Evolutionary conservation across 2,888 invertebrate genomes (phyloP), one percentile per base, ranked within the genome.

Genomic region (Yponomeuta cagnagella): DNA sequence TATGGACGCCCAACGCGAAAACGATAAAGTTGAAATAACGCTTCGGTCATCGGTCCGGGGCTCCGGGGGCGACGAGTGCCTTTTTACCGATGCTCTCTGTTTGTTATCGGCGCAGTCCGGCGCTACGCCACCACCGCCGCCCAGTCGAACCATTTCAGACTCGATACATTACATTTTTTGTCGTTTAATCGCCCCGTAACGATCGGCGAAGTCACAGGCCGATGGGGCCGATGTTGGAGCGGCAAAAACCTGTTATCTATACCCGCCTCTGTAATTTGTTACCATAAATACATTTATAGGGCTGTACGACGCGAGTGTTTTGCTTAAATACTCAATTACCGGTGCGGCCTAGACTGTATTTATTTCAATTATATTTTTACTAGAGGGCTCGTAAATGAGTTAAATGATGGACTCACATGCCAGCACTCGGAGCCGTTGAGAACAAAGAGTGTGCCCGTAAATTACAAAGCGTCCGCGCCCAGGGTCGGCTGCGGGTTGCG

Each of bases 21-120:
- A 86, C 90, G 91, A 92, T 91, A 92, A 91, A 90, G 84, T 88
- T 90, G 90, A 91, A 90, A 90, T 91, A 91, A 86, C 82, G 86
- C 87, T 80, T 79, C 84, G 90, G 90, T 88, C 90, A 89, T 87
- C 90, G 88, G 86, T 85, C 83, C 83, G 88, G 52, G 15, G 52
- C 52, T 58, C 52, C 15, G 52, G 15, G 52, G 15, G 82, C 84
- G 80, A 77, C 81, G 83, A 85, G 85, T 83, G 81, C 52, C 52
- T 89, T 88, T 87, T 89, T 88, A 84, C 86, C 83, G 80, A 83
- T 82, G 82, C 80, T 81, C 80, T 81, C 83, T 85, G 88, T 87
- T 85, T 84, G 87, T 88, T 89, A 88, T 89, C 88, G 84, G 77
- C 75, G 77, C 76, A 74, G 15, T 72, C 69, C 74, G 74, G 76